Base-by-base conservation (phyloP, 2,888 invertebrate species). In the Cataglyphis rosenhaueri region DNA sequence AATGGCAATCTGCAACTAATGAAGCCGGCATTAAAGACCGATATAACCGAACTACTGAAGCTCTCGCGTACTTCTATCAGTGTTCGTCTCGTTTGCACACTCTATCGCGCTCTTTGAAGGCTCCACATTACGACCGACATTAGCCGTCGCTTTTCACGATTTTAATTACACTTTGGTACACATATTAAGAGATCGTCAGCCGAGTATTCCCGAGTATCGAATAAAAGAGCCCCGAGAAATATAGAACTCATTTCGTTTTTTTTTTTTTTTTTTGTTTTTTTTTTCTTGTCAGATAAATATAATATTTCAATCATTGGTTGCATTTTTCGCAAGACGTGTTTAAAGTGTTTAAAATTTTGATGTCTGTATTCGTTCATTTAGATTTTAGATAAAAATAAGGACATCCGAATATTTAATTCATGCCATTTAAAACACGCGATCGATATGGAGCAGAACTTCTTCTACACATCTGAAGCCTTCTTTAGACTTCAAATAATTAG, bases 1-100 rank as follows among this genome's bases (percentile, higher is more conserved):
- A 65, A 59, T 12, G 57, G 70, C 76, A 71, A 82, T 66, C 83
- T 84, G 61, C 61, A 57, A 76, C 61, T 84, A 82, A 84, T 61
- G 76, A 82, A 84, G 75, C 59, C 41, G 29, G 48, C 57, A 48
- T 76, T 73, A 82, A 82, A 71, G 64, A 62, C 70, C 48, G 55
- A n/a, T 48, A 68, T 44, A 41, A 44, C 18, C 32, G 35, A 35
- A 35, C 38, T 38, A 61, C 18, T 52, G 48, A 61, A 64, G 29
- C 57, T 38, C 38, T 55, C 44, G 21, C 44, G 21, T 61, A 61
- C 55, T 61, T 52, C 55, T 41, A n/a, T 52, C 29, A 41, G 15
- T 18, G 41, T 48, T 76, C 57, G 25, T 76, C 35, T 52, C 59
- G 32, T 66, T 68, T 78, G 6, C 52, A 59, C 61, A 52, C 52